Evolutionary conservation across 2,888 invertebrate genomes (phyloP).

Genomic region (Agrotis clavis): DNA sequence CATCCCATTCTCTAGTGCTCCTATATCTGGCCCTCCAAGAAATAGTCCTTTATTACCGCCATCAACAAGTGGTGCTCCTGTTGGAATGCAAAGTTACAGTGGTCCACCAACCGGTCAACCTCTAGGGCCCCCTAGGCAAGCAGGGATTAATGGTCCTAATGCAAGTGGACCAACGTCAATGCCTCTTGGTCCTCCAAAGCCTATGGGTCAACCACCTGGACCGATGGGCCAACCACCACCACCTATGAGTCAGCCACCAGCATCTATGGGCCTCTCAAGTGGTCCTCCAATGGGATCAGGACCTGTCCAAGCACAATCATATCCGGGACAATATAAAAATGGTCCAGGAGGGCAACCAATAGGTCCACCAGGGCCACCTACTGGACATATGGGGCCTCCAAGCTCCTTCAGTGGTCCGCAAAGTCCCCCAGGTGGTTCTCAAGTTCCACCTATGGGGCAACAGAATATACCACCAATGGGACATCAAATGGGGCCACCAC

Average conservation of each 20-base stretch:
- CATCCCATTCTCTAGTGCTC: conserved; percentile 72
- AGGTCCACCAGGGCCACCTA: conserved; percentile 55
- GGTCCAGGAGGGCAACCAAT: conserved; percentile 67
- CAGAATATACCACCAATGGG: conserved; percentile 62
- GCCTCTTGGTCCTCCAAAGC: conserved; percentile 58
- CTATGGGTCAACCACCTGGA: conserved; percentile 53
- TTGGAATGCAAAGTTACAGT: conserved; percentile 59
- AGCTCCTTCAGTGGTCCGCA: conserved; percentile 46
- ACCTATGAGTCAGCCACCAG: conserved; percentile 54
- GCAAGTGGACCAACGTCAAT: conserved; percentile 52
- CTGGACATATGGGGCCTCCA: conserved; percentile 55
- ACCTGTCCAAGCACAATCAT: conserved; percentile 60
- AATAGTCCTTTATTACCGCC: conserved; percentile 78
- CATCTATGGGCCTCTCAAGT: conserved; percentile 45
- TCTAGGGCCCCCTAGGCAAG: conserved; percentile 63
- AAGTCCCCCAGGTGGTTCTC: conserved; percentile 60
- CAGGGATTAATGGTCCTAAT: conserved; percentile 74
- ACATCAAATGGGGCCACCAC: conserved; percentile 66
- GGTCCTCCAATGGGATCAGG: conserved; percentile 38
- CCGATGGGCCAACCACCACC: conserved; percentile 51
- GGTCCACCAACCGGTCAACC: conserved; percentile 62
- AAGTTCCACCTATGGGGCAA: conserved; percentile 62
- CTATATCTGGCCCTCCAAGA: conserved; percentile 72
- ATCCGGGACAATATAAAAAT: conserved; percentile 72
- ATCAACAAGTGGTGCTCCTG: conserved; percentile 66